These are phyloP conservation scores for Embiotoca jacksoni DNA, from an alignment of 2,113 vertebrate species.

Conservation along the genomic window DNA sequence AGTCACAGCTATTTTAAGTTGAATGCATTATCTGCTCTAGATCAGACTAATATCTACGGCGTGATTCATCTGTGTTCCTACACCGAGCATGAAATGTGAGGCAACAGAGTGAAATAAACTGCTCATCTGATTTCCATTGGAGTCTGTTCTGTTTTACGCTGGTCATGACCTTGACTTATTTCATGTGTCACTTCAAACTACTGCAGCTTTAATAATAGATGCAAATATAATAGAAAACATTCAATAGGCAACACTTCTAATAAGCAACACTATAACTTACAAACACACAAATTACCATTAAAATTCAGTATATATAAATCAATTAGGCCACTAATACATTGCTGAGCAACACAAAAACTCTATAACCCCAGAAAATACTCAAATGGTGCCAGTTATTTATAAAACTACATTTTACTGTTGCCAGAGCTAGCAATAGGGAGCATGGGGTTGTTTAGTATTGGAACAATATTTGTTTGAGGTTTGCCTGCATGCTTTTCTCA, in stretches of 20 bases:
- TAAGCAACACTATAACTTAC: not conserved
- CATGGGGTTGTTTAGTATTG: too few species aligned
- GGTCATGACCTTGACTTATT: constrained; percentile 22
- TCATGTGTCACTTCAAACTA: constrained; percentile 3
- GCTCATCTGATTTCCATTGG: constrained; percentile 53
- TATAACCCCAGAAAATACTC: not conserved
- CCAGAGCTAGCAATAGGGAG: too few species aligned
- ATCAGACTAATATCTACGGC: constrained; percentile 49
- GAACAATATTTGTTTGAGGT: too few species aligned
- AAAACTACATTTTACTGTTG: too few species aligned
- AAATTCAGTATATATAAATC: not conserved
- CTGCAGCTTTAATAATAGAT: not conserved
- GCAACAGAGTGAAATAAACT: constrained; percentile 69
- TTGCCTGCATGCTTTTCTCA: too few species aligned
- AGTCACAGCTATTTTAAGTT: constrained; percentile 63
- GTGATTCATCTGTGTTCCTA: constrained; percentile 66
- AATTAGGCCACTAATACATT: not conserved
- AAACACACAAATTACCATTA: not conserved
- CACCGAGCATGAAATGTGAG: constrained; percentile 64
- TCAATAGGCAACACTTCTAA: not conserved
- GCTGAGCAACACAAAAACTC: constrained; percentile 3
- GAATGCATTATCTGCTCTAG: constrained; percentile 45
- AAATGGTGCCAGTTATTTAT: too few species aligned
- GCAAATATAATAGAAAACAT: not conserved
- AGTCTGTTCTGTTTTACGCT: constrained; percentile 32